These are phyloP conservation scores for Enteromius anoplus DNA, from an alignment of 2,797 vertebrate genomes.

Conservation along the genomic window DNA sequence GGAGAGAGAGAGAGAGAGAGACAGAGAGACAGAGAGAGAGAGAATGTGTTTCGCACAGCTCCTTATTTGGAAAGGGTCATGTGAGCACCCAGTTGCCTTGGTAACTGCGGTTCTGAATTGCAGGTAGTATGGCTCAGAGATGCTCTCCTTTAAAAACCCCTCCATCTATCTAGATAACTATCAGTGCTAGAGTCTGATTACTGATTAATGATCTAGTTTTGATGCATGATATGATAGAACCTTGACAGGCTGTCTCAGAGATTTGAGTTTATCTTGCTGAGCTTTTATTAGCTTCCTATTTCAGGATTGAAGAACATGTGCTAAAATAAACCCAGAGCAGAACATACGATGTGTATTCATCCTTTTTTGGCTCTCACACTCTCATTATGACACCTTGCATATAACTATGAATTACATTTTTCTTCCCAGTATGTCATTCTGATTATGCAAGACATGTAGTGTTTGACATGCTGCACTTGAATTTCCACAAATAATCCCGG, in stretches of 20 bases:
- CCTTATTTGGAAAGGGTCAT: conserved; percentile 47
- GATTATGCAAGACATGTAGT: conserved; percentile 27
- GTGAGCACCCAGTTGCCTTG: conserved; percentile 52
- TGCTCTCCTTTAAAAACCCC: conserved; percentile 11
- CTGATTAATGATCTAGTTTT: conserved; percentile 38
- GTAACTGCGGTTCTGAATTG: conserved; percentile 55
- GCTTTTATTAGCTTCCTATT: conserved; percentile 19
- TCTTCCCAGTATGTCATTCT: background rate
- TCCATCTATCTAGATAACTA: conserved; percentile 23
- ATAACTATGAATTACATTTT: background rate
- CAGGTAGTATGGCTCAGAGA: conserved; percentile 40
- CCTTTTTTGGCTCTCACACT: background rate
- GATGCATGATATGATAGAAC: conserved; percentile 28
- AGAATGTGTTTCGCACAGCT: conserved; percentile 12
- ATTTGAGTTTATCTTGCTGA: background rate
- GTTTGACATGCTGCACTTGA: conserved; percentile 23
- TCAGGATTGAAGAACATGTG: background rate
- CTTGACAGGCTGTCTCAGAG: conserved; percentile 3
- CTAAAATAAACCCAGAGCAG: conserved; percentile 22
- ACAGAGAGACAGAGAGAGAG: conserved; percentile 8
- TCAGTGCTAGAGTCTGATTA: conserved; percentile 30
- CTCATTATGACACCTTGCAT: conserved; percentile 4
- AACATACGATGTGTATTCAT: background rate
- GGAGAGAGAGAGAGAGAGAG: background rate
- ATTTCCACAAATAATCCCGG: conserved; percentile 21